Conservation (phyloP, 2,888 invertebrate species). For the Agrilus biguttatus region DNA sequence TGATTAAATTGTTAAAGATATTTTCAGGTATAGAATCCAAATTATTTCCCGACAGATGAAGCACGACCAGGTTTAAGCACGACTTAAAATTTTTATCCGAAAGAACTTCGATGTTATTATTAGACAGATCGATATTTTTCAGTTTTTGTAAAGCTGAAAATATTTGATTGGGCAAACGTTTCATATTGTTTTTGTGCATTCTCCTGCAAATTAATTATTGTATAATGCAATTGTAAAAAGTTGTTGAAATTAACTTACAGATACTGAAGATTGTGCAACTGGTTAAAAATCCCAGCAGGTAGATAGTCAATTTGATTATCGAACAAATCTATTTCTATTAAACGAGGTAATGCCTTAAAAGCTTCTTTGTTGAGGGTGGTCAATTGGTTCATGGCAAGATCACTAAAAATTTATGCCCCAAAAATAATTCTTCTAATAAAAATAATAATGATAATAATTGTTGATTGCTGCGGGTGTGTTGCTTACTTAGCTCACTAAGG, state of each 20-base stretch:
- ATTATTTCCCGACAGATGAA: constrained; percentile 53
- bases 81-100: constrained; percentile 44
- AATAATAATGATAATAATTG: too few relatives aligned
- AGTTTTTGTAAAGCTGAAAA: constrained; percentile 44
- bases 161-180: constrained; percentile 43
- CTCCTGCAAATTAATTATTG: constrained; percentile 35
- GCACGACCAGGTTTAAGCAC: constrained; percentile 40
- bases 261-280: constrained; percentile 45
- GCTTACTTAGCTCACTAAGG: too few relatives aligned
- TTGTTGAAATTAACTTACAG: constrained; percentile 32
- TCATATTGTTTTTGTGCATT: constrained; percentile 49
- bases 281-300: constrained; percentile 48
- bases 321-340: constrained; percentile 55
- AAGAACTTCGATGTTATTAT: constrained; percentile 45
- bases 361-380: constrained; percentile 54
- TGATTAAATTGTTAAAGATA: constrained; percentile 40
- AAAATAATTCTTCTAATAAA: background rate
- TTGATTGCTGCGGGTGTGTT: too few relatives aligned
- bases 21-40: constrained; percentile 42
- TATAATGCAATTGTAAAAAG: background rate
- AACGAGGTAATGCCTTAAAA: constrained; percentile 47
- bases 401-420: constrained; percentile 36
- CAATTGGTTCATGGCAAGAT: constrained; percentile 55
- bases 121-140: constrained; percentile 52
- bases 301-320: constrained; percentile 57